A percentile compares a stretch with the other conserved stretches of the same genome.
phyloP scores from a whole-genome alignment of 2,888 invertebrate genomes.

The Lysandra bellargus region DNA sequence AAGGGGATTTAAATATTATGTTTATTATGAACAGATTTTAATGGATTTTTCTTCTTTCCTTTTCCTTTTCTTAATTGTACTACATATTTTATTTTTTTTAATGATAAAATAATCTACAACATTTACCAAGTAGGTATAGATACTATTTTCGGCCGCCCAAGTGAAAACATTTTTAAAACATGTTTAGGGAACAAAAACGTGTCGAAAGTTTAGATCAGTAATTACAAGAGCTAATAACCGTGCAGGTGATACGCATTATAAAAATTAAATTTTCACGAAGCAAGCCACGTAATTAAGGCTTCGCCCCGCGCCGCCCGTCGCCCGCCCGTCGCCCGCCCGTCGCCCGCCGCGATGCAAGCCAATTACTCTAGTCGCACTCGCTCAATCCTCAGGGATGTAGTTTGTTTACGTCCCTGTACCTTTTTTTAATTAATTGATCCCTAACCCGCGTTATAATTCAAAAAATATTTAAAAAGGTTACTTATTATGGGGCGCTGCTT shows the following conservation, averaged over 20 bases:
- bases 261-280: constrained; percentile 61
- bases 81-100: too few species aligned
- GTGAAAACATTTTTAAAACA: neutral
- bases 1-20: neutral
- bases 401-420: constrained; percentile 33
- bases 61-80: too few species aligned
- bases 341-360: constrained; percentile 55
- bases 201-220: constrained; percentile 8
- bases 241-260: constrained; percentile 48
- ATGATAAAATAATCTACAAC: too few species aligned
- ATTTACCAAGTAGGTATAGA: too few species aligned
- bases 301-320: constrained; percentile 40
- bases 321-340: constrained; percentile 42
- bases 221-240: constrained; percentile 17
- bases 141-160: neutral
- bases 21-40: too few species aligned
- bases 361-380: constrained; percentile 59
- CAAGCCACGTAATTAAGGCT: constrained; percentile 64
- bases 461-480: neutral
- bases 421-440: constrained; percentile 35
- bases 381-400: constrained; percentile 51
- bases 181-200: neutral
- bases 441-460: neutral
- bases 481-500: neutral
- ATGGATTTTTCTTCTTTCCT: too few species aligned